Conservation (phyloP, 2,888 invertebrate genomes). For the Diogma glabrata region DNA sequence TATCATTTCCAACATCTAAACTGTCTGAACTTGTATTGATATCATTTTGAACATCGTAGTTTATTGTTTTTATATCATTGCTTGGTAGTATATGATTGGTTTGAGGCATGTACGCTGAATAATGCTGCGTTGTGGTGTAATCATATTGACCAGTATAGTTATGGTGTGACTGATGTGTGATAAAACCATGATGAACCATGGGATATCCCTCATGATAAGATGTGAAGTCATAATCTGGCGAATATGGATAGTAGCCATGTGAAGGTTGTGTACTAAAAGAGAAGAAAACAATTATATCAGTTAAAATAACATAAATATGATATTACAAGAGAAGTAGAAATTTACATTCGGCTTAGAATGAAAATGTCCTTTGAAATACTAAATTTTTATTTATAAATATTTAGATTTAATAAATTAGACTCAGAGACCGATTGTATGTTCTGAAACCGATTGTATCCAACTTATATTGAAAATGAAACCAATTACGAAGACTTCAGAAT, state of each 20-base stretch:
- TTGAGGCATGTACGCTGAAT: constrained; percentile 10
- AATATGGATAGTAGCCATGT: constrained; percentile 4
- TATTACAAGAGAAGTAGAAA: too few relatives aligned
- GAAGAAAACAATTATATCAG: not conserved
- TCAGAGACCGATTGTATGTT: too few relatives aligned
- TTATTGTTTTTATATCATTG: constrained; percentile 1
- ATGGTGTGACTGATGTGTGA: constrained; percentile 20
- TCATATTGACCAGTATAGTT: constrained; percentile 15
- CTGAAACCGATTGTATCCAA: too few relatives aligned
- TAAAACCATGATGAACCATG: constrained; percentile 25
- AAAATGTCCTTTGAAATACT: too few relatives aligned
- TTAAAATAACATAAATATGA: too few relatives aligned
- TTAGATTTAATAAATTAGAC: too few relatives aligned
- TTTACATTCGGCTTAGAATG: too few relatives aligned
- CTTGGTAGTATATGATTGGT: not conserved
- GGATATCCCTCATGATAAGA: constrained; percentile 23
- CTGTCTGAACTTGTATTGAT: not conserved
- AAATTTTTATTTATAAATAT: too few relatives aligned
- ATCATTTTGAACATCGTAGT: not conserved
- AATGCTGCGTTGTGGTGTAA: constrained; percentile 14
- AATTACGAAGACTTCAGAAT: too few relatives aligned
- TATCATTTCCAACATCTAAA: not conserved
- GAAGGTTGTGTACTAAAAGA: constrained; percentile 6
- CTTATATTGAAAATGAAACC: too few relatives aligned
- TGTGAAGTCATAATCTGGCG: constrained; percentile 3